phyloP scores from a whole-genome alignment of 2,888 invertebrate genomes.

The Stictocephala bisonia region DNA sequence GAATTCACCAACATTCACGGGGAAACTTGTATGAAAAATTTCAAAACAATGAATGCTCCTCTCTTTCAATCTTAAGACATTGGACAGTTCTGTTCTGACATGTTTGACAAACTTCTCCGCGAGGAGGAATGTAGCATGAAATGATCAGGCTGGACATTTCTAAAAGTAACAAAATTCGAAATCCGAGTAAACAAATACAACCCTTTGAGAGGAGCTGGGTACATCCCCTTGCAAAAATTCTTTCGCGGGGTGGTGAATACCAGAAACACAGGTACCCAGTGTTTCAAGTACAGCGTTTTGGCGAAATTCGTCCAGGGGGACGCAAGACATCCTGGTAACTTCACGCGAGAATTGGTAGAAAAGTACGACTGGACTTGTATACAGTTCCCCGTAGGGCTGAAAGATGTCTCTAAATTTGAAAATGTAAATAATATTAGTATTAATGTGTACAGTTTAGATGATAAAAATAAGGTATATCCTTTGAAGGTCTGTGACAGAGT shows the following conservation, averaged over 20 bases:
- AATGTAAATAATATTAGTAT: background rate
- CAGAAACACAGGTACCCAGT: background rate
- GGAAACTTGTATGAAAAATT: constrained; percentile 8
- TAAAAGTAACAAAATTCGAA: constrained; percentile 6
- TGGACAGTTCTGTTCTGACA: background rate
- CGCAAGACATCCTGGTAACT: background rate
- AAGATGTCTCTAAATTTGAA: constrained; percentile 12
- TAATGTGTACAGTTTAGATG: background rate
- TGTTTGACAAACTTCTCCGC: background rate
- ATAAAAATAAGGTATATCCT: background rate
- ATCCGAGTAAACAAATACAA: background rate
- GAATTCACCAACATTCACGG: background rate
- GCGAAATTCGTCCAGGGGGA: background rate
- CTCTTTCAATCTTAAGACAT: background rate
- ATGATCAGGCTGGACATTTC: constrained; percentile 11
- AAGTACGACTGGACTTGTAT: constrained; percentile 13
- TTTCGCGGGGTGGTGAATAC: background rate
- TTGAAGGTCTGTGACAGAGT: background rate
- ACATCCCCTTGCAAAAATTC: background rate
- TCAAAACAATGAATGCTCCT: constrained; percentile 14
- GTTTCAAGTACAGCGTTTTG: constrained; percentile 7
- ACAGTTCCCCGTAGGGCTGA: constrained; percentile 4
- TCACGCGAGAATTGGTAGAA: constrained; percentile 5
- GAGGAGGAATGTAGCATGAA: constrained; percentile 15
- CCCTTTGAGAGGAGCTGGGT: background rate